phyloP scores from a whole-genome alignment of 2,888 invertebrate genomes.

The Andrena bicolor region DNA sequence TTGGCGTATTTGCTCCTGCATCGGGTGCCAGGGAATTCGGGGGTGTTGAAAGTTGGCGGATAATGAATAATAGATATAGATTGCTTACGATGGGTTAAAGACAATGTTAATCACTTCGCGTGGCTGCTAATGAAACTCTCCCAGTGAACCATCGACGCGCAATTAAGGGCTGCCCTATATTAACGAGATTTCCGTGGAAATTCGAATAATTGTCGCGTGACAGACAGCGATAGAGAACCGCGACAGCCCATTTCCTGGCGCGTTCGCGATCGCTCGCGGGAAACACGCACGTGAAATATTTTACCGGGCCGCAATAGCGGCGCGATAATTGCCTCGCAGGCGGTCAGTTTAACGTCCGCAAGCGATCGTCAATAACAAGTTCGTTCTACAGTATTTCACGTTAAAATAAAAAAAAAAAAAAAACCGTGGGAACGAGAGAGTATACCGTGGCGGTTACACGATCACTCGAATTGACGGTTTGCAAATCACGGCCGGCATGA shows the following conservation, averaged over 20 bases:
- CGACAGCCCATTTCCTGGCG: constrained; percentile 31
- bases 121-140: neutral
- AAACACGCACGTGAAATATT: constrained; percentile 54
- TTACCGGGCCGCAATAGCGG: constrained; percentile 53
- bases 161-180: constrained; percentile 16
- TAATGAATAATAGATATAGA: too few species aligned
- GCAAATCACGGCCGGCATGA: constrained; percentile 21
- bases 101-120: too few species aligned
- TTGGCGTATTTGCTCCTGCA: too few species aligned
- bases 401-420: constrained; percentile 29
- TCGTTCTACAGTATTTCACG: constrained; percentile 65
- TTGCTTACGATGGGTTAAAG: too few species aligned
- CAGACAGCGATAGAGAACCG: constrained; percentile 24
- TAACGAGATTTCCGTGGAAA: constrained; percentile 11
- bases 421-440: neutral
- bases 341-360: constrained; percentile 69
- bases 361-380: constrained; percentile 71
- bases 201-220: constrained; percentile 40
- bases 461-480: constrained; percentile 54
- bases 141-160: neutral
- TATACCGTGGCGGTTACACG: constrained; percentile 51
- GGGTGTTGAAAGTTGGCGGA: too few species aligned
- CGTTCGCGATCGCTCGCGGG: constrained; percentile 10
- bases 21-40: too few species aligned
- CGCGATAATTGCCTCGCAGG: constrained; percentile 62